phyloP scores from a whole-genome alignment of 2,888 invertebrate genomes.

The Luperina testacea region DNA sequence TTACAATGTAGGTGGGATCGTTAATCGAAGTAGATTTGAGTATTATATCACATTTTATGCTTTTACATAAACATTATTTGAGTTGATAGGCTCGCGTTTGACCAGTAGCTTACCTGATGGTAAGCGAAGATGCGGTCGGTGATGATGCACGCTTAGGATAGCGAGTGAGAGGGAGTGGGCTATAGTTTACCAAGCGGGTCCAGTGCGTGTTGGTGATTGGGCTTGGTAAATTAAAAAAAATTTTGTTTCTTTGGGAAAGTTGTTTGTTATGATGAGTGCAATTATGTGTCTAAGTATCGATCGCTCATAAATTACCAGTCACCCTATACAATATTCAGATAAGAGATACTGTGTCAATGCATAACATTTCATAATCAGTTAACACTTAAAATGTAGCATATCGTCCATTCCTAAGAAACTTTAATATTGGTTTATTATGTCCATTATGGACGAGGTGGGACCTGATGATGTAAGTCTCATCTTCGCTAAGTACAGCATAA shows the following conservation, averaged over 20 bases:
- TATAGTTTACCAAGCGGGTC: not conserved
- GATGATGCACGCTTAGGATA: not conserved
- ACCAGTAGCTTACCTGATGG: not conserved
- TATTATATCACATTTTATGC: not conserved
- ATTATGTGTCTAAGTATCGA: not conserved
- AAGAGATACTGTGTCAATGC: not conserved
- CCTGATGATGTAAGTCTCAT: constrained; percentile 40
- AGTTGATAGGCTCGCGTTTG: not conserved
- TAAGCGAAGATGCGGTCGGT: not conserved
- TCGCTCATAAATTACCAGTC: not conserved
- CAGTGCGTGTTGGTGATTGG: not conserved
- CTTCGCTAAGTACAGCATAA: constrained; percentile 47
- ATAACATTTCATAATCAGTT: not conserved
- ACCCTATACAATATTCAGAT: not conserved
- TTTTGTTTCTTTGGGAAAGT: not conserved
- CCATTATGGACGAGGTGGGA: constrained; percentile 44
- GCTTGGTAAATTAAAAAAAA: not conserved
- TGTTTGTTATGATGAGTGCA: not conserved
- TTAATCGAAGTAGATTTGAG: not conserved
- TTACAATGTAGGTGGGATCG: not conserved
- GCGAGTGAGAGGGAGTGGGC: not conserved
- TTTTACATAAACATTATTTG: not conserved
- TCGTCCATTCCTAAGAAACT: constrained; percentile 18
- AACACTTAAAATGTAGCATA: constrained; percentile 33
- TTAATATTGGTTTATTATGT: constrained; percentile 45